Conservation (phyloP, 2,888 invertebrate species). For the Caenorhabditis panamensis region DNA sequence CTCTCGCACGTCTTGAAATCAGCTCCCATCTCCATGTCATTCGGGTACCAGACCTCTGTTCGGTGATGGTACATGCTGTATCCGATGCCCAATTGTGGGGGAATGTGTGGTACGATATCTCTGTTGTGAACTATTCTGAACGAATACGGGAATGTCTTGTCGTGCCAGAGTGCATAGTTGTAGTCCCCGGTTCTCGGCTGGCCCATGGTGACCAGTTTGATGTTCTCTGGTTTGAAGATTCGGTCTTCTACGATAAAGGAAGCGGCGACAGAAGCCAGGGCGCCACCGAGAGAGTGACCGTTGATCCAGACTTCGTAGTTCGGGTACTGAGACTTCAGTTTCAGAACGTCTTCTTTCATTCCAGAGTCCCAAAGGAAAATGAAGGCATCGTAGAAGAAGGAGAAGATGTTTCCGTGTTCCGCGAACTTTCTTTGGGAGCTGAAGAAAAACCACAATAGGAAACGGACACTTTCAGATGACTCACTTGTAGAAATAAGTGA, state of each 20-base stretch:
- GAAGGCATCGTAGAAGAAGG: slow-evolving; percentile 68
- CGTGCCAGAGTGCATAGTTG: slow-evolving; percentile 63
- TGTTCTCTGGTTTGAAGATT: slow-evolving; percentile 38
- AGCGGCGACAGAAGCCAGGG: slow-evolving; percentile 68
- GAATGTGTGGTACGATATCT: slow-evolving; percentile 66
- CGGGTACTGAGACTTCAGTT: slow-evolving; percentile 44
- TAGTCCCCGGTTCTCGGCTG: slow-evolving; percentile 68
- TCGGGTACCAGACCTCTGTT: slow-evolving; percentile 65
- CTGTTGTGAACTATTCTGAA: slow-evolving; percentile 65
- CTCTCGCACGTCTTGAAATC: slow-evolving; percentile 46
- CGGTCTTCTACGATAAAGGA: slow-evolving; percentile 44
- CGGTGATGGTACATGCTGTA: slow-evolving; percentile 62
- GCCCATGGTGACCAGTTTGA: slow-evolving; percentile 70
- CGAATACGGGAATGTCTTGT: slow-evolving; percentile 58
- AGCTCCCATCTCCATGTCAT: slow-evolving; percentile 56
- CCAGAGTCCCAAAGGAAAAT: slow-evolving; percentile 60
- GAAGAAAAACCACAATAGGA: neutral
- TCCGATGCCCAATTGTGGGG: slow-evolving; percentile 55
- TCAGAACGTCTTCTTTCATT: slow-evolving; percentile 42
- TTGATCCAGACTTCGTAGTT: slow-evolving; percentile 63
- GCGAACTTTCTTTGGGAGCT: slow-evolving; percentile 42
- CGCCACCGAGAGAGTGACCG: slow-evolving; percentile 67
- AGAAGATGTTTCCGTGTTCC: slow-evolving; percentile 55
- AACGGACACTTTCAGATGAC: no score
- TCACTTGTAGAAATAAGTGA: slow-evolving; percentile 44